Evolutionary conservation across 1,140 invertebrate species (phyloP).

Genomic region (Drosophila grimshawi): DNA sequence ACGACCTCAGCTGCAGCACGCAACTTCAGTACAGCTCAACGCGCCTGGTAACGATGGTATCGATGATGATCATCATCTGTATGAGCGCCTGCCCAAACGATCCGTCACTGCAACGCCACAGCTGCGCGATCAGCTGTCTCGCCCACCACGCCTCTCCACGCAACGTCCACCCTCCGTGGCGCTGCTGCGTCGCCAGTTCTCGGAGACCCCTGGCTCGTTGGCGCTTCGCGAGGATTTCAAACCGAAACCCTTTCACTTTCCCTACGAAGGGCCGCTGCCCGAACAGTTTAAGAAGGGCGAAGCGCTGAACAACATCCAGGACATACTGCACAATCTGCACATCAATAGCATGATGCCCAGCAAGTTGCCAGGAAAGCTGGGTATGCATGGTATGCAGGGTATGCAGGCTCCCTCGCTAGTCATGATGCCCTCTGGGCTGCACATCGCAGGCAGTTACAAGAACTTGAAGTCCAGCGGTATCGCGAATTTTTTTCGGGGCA

Average conservation of each 20-base stretch:
- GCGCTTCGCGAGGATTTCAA: slow-evolving; percentile 58
- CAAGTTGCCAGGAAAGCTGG: slow-evolving; percentile 45
- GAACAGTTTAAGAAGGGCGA: slow-evolving; percentile 75
- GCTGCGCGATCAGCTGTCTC: slow-evolving; percentile 73
- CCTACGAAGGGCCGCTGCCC: slow-evolving; percentile 72
- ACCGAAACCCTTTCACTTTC: slow-evolving; percentile 81
- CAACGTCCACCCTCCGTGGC: slow-evolving; percentile 59
- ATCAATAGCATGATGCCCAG: slow-evolving; percentile 48
- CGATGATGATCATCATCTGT: slow-evolving; percentile 65
- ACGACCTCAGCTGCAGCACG: slow-evolving; percentile 70
- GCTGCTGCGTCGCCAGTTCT: slow-evolving; percentile 66
- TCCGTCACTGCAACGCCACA: slow-evolving; percentile 78
- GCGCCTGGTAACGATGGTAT: slow-evolving; percentile 17
- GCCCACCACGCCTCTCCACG: slow-evolving; percentile 70
- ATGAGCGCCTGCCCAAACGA: slow-evolving; percentile 76
- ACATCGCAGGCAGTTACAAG: slow-evolving; percentile 76
- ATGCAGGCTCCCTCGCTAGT: slow-evolving; percentile 46
- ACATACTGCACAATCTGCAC: slow-evolving; percentile 75
- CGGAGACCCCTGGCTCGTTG: slow-evolving; percentile 61
- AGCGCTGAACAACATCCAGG: slow-evolving; percentile 74
- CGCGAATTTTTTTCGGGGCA: slow-evolving; percentile 75
- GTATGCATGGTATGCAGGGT: too few species aligned
- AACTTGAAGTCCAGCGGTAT: slow-evolving; percentile 78
- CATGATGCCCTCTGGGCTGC: slow-evolving; percentile 81
- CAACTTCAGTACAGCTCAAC: slow-evolving; percentile 32